Evolutionary conservation across 23 tunicate species (phyloP).

Genomic region (Halocynthia roretzi): DNA sequence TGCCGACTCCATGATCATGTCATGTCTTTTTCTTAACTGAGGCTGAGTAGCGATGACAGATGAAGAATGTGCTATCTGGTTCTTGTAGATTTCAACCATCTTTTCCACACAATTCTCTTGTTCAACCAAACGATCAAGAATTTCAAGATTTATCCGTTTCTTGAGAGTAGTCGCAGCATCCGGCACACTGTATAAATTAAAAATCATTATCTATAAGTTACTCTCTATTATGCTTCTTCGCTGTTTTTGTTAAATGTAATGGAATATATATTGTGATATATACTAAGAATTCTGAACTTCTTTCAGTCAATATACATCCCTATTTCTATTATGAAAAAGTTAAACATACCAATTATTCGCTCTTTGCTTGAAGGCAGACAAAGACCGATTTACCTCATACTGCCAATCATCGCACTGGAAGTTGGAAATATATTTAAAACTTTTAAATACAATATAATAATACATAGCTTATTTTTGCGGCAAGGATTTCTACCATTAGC

Average conservation of each 20-base stretch:
- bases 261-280: too few relatives aligned
- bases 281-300: too few relatives aligned
- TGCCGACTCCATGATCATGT: conserved; percentile 4
- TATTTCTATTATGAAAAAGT: too few relatives aligned
- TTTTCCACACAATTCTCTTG: conserved; percentile 10
- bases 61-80: conserved; percentile 10
- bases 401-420: conserved; percentile 80
- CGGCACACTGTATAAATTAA: too few relatives aligned
- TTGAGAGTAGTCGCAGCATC: background rate
- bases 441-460: too few relatives aligned
- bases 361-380: conserved; percentile 10
- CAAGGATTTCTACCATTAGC: background rate
- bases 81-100: background rate
- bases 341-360: too few relatives aligned
- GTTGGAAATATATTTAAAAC: background rate
- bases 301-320: too few relatives aligned
- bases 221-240: too few relatives aligned
- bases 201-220: too few relatives aligned
- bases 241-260: too few relatives aligned
- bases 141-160: background rate
- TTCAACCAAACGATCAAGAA: conserved; percentile 11
- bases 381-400: conserved; percentile 29
- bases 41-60: conserved; percentile 4
- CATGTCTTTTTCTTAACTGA: conserved; percentile 9
- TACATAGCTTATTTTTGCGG: too few relatives aligned